Base-by-base conservation (phyloP, 2,888 invertebrate species). In the Eupithecia abbreviata region DNA sequence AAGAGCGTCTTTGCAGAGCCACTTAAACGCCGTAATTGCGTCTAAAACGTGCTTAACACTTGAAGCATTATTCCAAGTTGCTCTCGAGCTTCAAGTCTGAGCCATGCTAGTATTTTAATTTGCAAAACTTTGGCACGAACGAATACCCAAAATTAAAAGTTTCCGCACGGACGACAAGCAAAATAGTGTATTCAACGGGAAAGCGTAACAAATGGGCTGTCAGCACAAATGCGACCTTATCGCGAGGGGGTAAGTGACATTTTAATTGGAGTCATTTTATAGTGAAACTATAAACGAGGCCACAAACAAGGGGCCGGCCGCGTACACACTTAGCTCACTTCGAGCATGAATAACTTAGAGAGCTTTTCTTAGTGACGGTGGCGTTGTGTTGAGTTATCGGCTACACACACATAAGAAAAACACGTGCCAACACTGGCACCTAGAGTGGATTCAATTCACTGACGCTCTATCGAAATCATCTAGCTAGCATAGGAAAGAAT, bases 271-370 rank as follows among this genome's bases (percentile, higher is more conserved):
- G 15, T 75, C 51, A 77, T 75, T 75, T 70, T 72, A 65, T 77
- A 66, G 10, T 68, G 51, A 72, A 69, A 72, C 51, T 72, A 51
- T 71, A 67, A 62, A 45, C 73, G 71, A 45, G 13, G 69, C 58
- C 77, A 70, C 79, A 81, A 80, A 81, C 78, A 79, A 80, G 45
- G 79, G 79, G 75, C 75, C 68, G 55, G 47, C 47, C 68, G 41
- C 55, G 77, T 77, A 72, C 77, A 74, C 47, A 70, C 69, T 77
- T 7, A 13, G 74, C 42, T 62, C 15, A 68, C 62, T 68, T 41
- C 9, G 69, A 49, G 30, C 58, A 62, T 75, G 65, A 72, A 66
- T 70, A 70, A 65, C 43, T 43, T 73, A 65, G 42, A 65, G 13
- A 13, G 41, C 66, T 66, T 41, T 66, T 42, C 66, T 42, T 42